These are phyloP conservation scores for Caenorhabditis sp. DNA, from an alignment of 2,888 invertebrate genomes.

Conservation along the genomic window DNA sequence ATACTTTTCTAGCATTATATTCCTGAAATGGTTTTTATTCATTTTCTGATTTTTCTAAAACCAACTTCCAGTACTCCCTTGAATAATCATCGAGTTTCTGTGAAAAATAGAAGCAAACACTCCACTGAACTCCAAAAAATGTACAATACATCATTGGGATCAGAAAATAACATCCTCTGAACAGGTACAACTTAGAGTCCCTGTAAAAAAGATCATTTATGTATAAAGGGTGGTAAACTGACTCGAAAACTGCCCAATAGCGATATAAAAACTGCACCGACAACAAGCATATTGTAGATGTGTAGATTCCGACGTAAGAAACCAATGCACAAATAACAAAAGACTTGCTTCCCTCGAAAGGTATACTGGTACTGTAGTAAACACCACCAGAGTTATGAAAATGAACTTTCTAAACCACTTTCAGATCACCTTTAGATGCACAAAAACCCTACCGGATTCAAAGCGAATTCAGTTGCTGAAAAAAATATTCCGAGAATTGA, in stretches of 20 bases:
- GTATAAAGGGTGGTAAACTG: neutral
- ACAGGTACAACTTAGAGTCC: neutral
- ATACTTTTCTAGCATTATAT: constrained; percentile 14
- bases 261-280: constrained; percentile 2
- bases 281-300: constrained; percentile 5
- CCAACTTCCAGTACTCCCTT: neutral
- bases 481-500: constrained; percentile 20
- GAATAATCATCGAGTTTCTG: constrained; percentile 16
- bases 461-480: constrained; percentile 11
- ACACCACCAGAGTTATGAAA: constrained; percentile 24
- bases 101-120: neutral
- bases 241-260: constrained; percentile 6
- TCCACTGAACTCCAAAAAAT: neutral
- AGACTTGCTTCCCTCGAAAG: neutral
- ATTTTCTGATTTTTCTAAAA: neutral
- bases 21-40: neutral
- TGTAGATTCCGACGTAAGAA: constrained; percentile 10
- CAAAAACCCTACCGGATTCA: constrained; percentile 18
- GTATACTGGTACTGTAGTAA: constrained; percentile 7
- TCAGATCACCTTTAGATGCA: neutral
- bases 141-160: neutral
- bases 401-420: constrained; percentile 4
- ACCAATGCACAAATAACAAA: neutral
- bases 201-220: neutral
- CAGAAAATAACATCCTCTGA: constrained; percentile 5